Percentiles rank a stretch among this genome's conserved stretches.
These are phyloP conservation scores for Volucella bombylans DNA, from an alignment of 2,888 invertebrate species.

Conservation along the genomic window DNA sequence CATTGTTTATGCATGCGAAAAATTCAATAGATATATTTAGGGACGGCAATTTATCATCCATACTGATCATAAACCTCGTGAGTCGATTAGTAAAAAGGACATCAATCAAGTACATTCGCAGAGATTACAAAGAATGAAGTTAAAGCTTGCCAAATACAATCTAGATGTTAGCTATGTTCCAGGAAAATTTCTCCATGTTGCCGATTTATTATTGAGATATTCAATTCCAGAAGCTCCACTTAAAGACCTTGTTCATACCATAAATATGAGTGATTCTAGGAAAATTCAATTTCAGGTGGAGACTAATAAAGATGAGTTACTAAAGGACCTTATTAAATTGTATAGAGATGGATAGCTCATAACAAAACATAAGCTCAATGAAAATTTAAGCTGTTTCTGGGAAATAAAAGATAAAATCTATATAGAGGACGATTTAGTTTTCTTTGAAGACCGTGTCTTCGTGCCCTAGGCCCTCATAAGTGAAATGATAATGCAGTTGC, in stretches of 20 bases:
- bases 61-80: slow-evolving; percentile 29
- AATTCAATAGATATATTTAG: slow-evolving; percentile 29
- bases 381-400: slow-evolving; percentile 27
- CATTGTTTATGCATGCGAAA: no score
- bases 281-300: no score
- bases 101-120: slow-evolving; percentile 64
- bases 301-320: no score
- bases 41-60: slow-evolving; percentile 16
- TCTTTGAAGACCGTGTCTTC: slow-evolving; percentile 48
- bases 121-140: slow-evolving; percentile 75
- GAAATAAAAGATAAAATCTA: slow-evolving; percentile 29
- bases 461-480: slow-evolving; percentile 31
- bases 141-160: slow-evolving; percentile 74
- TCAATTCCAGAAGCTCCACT: slow-evolving; percentile 27
- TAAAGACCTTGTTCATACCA: no score
- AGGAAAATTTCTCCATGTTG: slow-evolving; percentile 70
- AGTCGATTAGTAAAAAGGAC: slow-evolving; percentile 29
- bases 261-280: no score
- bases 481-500: slow-evolving; percentile 32
- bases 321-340: slow-evolving; percentile 1
- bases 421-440: slow-evolving; percentile 43
- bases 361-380: slow-evolving; percentile 22
- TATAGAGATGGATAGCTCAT: no score
- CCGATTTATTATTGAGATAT: slow-evolving; percentile 68
- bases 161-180: slow-evolving; percentile 71